Evolutionary conservation across 2,113 vertebrate species (phyloP).

Genomic region (Phalacrocorax pelagicus): DNA sequence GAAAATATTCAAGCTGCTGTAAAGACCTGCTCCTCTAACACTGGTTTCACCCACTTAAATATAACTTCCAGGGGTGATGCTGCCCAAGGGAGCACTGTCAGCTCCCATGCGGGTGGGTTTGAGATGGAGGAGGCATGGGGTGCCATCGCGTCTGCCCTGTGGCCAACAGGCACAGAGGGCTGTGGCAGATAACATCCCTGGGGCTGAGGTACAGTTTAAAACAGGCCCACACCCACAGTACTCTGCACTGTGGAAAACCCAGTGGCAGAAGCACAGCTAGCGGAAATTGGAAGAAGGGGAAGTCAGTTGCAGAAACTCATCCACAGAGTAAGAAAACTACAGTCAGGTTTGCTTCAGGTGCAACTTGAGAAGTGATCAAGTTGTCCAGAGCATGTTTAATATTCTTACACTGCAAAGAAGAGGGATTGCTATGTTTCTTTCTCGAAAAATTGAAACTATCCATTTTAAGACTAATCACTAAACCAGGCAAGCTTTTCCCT

Average conservation of each 20-base stretch:
- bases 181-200: neutral
- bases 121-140: neutral
- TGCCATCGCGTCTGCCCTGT: neutral
- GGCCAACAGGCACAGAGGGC: neutral
- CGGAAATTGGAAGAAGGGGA: accelerated
- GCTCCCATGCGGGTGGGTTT: accelerated
- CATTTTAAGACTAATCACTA: neutral
- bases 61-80: accelerated
- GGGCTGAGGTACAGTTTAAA: neutral
- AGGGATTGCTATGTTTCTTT: neutral
- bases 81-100: accelerated
- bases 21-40: accelerated
- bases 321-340: neutral
- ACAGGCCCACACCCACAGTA: accelerated
- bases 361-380: neutral
- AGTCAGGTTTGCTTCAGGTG: neutral
- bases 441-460: neutral
- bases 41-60: neutral
- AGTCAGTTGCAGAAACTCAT: neutral
- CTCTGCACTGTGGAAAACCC: accelerated
- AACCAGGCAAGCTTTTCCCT: neutral
- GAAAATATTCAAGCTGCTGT: neutral
- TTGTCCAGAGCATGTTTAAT: neutral
- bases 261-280: neutral
- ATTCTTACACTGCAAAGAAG: neutral